phyloP scores from a whole-genome alignment of 1,140 invertebrate genomes.

The Euwallacea similis region DNA sequence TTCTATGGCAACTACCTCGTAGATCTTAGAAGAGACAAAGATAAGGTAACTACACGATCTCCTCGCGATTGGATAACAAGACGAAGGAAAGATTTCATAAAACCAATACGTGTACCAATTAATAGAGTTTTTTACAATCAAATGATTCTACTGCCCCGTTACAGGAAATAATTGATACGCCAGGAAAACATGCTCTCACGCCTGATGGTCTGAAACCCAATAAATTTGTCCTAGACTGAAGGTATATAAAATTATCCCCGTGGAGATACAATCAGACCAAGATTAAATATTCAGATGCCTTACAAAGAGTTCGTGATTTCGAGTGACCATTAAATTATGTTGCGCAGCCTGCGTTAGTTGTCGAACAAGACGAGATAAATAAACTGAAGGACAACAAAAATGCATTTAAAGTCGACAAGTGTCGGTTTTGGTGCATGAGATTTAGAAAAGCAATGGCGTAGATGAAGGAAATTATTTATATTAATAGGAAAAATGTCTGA shows the following conservation, averaged over 20 bases:
- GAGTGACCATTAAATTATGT: conserved; percentile 25
- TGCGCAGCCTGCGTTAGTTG: conserved; percentile 11
- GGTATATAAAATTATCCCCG: conserved; percentile 1
- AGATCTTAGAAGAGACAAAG: too few relatives aligned
- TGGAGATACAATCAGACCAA: conserved; percentile 14
- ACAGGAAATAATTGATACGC: background rate
- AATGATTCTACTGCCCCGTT: too few relatives aligned
- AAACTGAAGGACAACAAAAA: conserved; percentile 13
- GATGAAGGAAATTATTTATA: too few relatives aligned
- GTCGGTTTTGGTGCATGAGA: conserved; percentile 6
- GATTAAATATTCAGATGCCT: background rate
- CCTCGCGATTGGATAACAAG: too few relatives aligned
- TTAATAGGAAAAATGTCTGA: too few relatives aligned
- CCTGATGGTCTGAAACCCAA: background rate
- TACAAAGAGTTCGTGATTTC: conserved; percentile 21
- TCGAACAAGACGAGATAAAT: conserved; percentile 21
- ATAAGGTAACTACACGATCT: too few relatives aligned
- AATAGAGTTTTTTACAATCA: too few relatives aligned
- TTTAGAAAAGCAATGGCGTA: background rate
- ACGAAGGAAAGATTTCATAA: too few relatives aligned
- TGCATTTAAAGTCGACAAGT: conserved; percentile 17
- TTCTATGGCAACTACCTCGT: too few relatives aligned
- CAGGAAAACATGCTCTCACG: background rate
- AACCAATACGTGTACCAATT: too few relatives aligned
- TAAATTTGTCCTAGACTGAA: background rate